Evolutionary conservation across 2,888 invertebrate genomes (phyloP).

Genomic region (Anagyrus pseudococci): DNA sequence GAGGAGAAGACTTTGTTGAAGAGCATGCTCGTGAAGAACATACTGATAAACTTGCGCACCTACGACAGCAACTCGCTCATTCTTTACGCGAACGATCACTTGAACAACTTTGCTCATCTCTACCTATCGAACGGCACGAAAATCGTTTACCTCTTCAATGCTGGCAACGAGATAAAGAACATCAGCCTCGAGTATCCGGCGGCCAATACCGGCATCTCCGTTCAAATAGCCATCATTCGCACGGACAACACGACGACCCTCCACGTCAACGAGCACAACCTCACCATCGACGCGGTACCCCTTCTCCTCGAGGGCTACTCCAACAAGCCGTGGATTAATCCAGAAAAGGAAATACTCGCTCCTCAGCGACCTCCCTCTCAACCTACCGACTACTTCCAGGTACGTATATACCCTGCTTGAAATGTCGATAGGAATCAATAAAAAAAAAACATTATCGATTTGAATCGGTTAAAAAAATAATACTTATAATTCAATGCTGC

Average conservation of each 20-base stretch:
- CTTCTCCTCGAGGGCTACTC: slow-evolving; percentile 77
- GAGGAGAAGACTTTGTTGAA: slow-evolving; percentile 69
- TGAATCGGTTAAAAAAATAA: no score
- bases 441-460: no score
- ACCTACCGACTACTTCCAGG: slow-evolving; percentile 88
- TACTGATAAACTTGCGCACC: slow-evolving; percentile 89
- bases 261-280: slow-evolving; percentile 81
- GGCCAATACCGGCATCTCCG: slow-evolving; percentile 81
- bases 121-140: slow-evolving; percentile 81
- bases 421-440: no score
- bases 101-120: slow-evolving; percentile 91
- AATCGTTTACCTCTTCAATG: slow-evolving; percentile 85
- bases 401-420: no score
- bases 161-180: slow-evolving; percentile 79
- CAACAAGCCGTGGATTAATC: slow-evolving; percentile 86
- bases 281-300: slow-evolving; percentile 74
- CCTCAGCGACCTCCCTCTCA: slow-evolving; percentile 89
- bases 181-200: slow-evolving; percentile 78
- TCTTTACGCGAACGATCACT: slow-evolving; percentile 89
- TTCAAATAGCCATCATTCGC: slow-evolving; percentile 86
- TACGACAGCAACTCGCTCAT: slow-evolving; percentile 83
- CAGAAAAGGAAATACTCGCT: slow-evolving; percentile 82
- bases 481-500: no score
- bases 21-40: slow-evolving; percentile 79
- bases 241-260: slow-evolving; percentile 76